Base-by-base conservation (phyloP, 1,140 invertebrate species). In the Drosophila truncata region DNA sequence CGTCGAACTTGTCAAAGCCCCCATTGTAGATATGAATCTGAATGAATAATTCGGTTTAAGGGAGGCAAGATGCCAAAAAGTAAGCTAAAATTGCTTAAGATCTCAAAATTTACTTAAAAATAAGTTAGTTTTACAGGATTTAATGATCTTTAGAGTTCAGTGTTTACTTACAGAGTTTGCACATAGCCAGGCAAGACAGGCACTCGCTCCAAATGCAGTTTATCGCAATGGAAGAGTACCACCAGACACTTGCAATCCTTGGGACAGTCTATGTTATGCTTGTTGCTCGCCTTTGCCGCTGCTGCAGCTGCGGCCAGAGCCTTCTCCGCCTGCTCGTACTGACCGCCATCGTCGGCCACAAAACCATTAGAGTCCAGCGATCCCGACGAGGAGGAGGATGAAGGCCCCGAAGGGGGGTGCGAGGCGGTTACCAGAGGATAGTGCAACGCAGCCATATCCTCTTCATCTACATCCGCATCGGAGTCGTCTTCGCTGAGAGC, bases 131-230 rank as follows among this genome's bases (percentile, higher is more conserved):
- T n/a, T n/a, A n/a, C n/a, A 27, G 27, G 27, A 1, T 7, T 27
- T 7, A 27, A 27, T 27, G 7, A 7, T 27, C 4, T 27, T 27
- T 27, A 27, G 4, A 27, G 27, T 27, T 27, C 27, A 27, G 27
- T 25, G 4, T 25, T 29, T 8, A 95, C 93, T 94, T 95, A 95
- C 93, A 95, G 93, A 80, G 93, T 93, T 93, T 93, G 94, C 85
- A 94, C 94, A 94, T 95, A 95, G 93, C 93, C 93, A 61, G 95
- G 95, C 91, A 95, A 93, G 88, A 93, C 93, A 59, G 95, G 94
- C 81, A 95, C 93, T 74, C 92, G 92, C 75, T 93, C 91, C 80
- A 95, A 93, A 91, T 94, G 94, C 91, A 94, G 94, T 74, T 94
- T 93, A 65, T 94, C 94, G 93, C 95, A 95, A 91, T 95, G 94